Percentiles rank a stretch among this genome's conserved stretches.
phyloP scores from a whole-genome alignment of 2,888 invertebrate species.

The Hirtodrosophila confusa region DNA sequence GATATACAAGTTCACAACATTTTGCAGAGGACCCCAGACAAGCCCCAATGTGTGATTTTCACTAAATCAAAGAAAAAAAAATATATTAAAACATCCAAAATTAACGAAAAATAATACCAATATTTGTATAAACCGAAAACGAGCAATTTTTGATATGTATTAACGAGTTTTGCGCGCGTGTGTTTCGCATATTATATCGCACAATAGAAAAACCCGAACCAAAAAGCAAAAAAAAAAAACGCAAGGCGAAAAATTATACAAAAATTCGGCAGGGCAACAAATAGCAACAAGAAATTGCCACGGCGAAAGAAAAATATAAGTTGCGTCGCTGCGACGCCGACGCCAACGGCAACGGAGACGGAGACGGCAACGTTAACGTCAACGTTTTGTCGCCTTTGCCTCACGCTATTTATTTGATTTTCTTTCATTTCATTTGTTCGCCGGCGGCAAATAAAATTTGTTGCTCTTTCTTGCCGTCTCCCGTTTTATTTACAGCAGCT shows the following conservation, averaged over 20 bases:
- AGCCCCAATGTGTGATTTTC: conserved; percentile 22
- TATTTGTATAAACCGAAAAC: conserved; percentile 20
- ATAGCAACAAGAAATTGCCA: conserved; percentile 63
- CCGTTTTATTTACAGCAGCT: conserved; percentile 16
- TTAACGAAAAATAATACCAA: conserved; percentile 44
- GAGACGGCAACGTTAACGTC: background rate
- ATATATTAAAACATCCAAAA: conserved; percentile 8
- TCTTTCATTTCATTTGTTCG: conserved; percentile 52
- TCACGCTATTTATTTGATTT: conserved; percentile 27
- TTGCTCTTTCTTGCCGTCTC: conserved; percentile 26
- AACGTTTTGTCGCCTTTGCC: conserved; percentile 30
- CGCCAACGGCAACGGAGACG: conserved; percentile 18
- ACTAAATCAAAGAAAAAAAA: conserved; percentile 10
- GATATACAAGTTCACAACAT: conserved; percentile 21
- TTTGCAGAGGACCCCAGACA: conserved; percentile 38
- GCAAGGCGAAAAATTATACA: conserved; percentile 47
- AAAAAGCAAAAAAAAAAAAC: conserved; percentile 31
- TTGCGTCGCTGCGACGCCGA: conserved; percentile 43
- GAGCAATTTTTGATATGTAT: conserved; percentile 50
- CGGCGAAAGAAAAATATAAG: conserved; percentile 43
- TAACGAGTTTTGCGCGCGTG: conserved; percentile 71
- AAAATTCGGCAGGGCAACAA: conserved; percentile 67
- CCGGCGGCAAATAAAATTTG: conserved; percentile 45
- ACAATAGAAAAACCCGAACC: conserved; percentile 65
- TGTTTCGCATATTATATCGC: conserved; percentile 74